A percentile compares a stretch with the other conserved stretches of the same genome.
These are phyloP conservation scores for Gymnocypris eckloni DNA, from an alignment of 2,797 vertebrate species.

Conservation along the genomic window DNA sequence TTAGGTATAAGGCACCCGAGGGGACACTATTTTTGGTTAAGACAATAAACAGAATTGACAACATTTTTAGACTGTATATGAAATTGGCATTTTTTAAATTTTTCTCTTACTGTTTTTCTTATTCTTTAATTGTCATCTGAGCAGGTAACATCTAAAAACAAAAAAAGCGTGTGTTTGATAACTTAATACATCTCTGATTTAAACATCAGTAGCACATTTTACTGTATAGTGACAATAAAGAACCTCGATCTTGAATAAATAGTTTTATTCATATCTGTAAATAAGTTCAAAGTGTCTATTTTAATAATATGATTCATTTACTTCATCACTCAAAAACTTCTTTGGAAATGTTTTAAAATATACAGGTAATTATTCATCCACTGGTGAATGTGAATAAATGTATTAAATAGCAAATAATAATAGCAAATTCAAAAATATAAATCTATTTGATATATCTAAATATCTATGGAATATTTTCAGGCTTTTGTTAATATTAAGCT, in stretches of 20 bases:
- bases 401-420: background rate
- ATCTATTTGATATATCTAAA: background rate
- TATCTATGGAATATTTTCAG: background rate
- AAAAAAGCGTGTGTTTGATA: background rate
- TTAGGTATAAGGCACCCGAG: constrained; percentile 2
- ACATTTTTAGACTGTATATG: background rate
- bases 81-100: background rate
- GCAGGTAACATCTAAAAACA: background rate
- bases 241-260: too few relatives aligned
- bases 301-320: background rate
- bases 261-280: background rate
- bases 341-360: background rate
- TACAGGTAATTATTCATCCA: background rate
- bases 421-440: background rate
- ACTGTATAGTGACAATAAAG: too few relatives aligned
- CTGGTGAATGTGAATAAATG: background rate
- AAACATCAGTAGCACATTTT: background rate
- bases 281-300: background rate
- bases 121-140: background rate
- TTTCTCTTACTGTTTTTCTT: background rate
- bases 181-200: background rate
- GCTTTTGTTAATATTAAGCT: background rate
- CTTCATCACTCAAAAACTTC: background rate
- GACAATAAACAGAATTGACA: background rate
- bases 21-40: constrained; percentile 1